Base-by-base conservation (phyloP, 2,113 vertebrate genomes). In the Melanotaenia duboulayi region DNA sequence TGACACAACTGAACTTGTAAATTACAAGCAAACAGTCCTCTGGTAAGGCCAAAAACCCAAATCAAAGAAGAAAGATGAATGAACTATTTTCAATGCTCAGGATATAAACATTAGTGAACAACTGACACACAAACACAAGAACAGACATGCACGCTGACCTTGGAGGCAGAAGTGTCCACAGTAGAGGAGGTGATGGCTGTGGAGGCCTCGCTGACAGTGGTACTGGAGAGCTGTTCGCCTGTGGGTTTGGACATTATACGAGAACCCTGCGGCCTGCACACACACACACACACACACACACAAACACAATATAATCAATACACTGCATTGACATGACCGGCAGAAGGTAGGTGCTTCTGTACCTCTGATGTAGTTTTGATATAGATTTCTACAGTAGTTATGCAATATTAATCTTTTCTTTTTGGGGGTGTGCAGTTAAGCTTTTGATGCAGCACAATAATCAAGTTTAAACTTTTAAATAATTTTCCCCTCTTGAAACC, bases 181-280 rank as follows among this genome's bases (percentile, higher is more conserved):
- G 95, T 96, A 80, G 97, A 96, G 0, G 93, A 87, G 67, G 96
- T 97, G 83, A 96, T 92, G 19, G 94, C 89, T 0, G 96, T 96
- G 72, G 97, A 98, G 0, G 95, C 92, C 82, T 99, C 97, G 42
- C 97, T 99, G 93, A 97, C 93, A 87, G 96, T 96, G 93, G 96
- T 87, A 92, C 96, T 98, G 91, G 96, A 95, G 86, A 95, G 93
- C 92, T 93, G 87, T 66, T 91, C 84, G 4, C 54, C 81, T 6
- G 11, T 85, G 39, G 92, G 92, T 86, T 91, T 95, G 74, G 93
- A 95, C 82, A 86, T 87, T 92, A 96, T 95, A 80, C 84, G 94
- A 79, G 87, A 89, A 74, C 90, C 92, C 65, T 80, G 84, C 61
- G 90, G 89, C 83, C 97, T 98, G 86, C 25, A 68, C 19, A 57